Conservation (phyloP, 2,113 vertebrate genomes). For the Columbina picui region DNA sequence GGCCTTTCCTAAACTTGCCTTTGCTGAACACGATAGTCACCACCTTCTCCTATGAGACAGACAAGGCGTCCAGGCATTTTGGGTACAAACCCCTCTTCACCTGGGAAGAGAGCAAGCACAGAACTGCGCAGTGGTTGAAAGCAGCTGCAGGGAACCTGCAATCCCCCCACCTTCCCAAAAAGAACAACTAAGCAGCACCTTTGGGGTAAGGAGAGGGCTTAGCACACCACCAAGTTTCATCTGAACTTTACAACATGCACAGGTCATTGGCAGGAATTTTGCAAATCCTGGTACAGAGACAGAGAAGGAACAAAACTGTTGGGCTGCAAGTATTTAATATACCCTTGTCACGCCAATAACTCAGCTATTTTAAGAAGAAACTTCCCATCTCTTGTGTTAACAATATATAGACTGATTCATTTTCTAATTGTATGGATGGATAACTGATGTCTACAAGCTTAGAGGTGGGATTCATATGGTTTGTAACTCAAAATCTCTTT, state of each 20-base stretch:
- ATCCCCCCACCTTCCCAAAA: neutral
- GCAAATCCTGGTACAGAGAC: neutral
- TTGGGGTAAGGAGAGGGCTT: neutral
- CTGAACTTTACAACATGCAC: neutral
- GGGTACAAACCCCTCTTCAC: constrained; percentile 43
- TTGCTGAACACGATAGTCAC: neutral
- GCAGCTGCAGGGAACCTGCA: neutral
- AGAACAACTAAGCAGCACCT: neutral
- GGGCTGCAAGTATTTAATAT: neutral
- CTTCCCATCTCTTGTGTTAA: neutral
- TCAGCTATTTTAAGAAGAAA: neutral
- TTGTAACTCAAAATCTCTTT: neutral
- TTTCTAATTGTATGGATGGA: neutral
- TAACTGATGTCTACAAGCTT: neutral
- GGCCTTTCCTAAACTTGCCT: constrained; percentile 18
- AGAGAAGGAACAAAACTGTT: neutral
- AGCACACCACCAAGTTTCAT: neutral
- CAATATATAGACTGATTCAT: neutral
- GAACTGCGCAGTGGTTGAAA: constrained; percentile 22
- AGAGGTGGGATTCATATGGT: neutral
- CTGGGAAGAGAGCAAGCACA: constrained; percentile 48
- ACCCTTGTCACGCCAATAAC: neutral
- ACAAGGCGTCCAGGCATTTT: constrained; percentile 58
- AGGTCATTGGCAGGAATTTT: neutral
- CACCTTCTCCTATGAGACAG: constrained; percentile 31